These are phyloP conservation scores for Pogona vitticeps DNA, from an alignment of 2,113 vertebrate species.

Conservation along the genomic window DNA sequence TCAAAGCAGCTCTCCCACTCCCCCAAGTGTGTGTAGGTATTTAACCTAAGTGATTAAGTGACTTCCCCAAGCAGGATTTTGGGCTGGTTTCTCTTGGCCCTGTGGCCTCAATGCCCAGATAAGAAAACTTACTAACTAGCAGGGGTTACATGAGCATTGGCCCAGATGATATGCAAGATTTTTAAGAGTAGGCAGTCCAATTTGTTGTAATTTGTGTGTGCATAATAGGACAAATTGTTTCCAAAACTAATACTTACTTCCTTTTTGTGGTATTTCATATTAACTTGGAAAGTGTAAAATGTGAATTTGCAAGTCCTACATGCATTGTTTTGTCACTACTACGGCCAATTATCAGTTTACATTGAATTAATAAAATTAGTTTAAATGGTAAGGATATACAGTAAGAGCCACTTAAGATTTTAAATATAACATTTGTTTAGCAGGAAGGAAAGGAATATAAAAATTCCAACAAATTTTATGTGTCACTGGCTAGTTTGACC, in stretches of 20 bases:
- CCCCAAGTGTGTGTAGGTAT: background rate
- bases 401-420: constrained; percentile 34
- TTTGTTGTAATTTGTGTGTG: background rate
- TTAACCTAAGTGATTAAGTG: background rate
- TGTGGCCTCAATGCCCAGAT: background rate
- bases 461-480: background rate
- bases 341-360: constrained; percentile 56
- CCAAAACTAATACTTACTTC: constrained; percentile 26
- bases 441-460: constrained; percentile 7
- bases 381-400: constrained; percentile 36
- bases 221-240: constrained; percentile 29
- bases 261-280: constrained; percentile 46
- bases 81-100: background rate
- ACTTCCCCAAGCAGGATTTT: background rate
- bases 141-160: background rate
- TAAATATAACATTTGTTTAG: constrained; percentile 37
- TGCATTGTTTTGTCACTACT: constrained; percentile 44
- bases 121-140: background rate
- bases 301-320: constrained; percentile 51
- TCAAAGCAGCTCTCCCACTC: background rate
- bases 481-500: background rate
- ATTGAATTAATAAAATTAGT: constrained; percentile 43
- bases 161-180: background rate
- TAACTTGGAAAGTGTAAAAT: constrained; percentile 51
- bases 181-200: constrained; percentile 1